Base-by-base conservation (phyloP, 1,140 invertebrate species). In the Rhyzopertha dominica region DNA sequence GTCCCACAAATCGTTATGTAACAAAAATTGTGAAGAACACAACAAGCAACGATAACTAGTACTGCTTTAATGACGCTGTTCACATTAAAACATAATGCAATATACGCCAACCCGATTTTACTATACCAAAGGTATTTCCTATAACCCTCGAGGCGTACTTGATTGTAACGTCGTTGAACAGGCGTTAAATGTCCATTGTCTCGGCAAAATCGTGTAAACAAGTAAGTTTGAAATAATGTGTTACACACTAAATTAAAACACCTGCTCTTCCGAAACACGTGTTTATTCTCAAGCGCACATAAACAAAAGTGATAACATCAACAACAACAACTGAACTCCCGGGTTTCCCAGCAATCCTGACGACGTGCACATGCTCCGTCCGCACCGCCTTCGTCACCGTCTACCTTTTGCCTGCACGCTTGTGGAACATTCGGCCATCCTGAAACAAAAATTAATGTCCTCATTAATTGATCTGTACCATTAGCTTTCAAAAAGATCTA, bases 1-100 rank as follows among this genome's bases (percentile, higher is more conserved):
- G 18, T 40, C 25, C 43, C 43, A 51, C n/a, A 17, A 10, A 31
- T 47, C 48, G 9, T 25, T 20, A 47, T 35, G 25, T 20, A 25
- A 35, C 37, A 51, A 36, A 39, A 51, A 51, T 47, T 51, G 24
- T 51, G 43, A 22, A 51, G 16, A 13, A 51, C 23, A 34, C 48
- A 47, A 24, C 43, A 39, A 19, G 31, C 43, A 12, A 19, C 30
- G 20, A 36, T 47, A 12, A 51, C 29, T 26, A 47, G 24, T n/a
- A 51, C 23, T 16, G 43, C 31, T 41, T 51, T 51, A 19, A 29
- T 16, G n/a, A 51, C 28, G 22, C 10, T 30, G 25, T 51, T 31
- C 5, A 32, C 36, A 37, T 51, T 51, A 14, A n/a, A n/a, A 47
- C 28, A 47, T 26, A 40, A 17, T 34, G 19, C 23, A 47, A 30